Evolutionary conservation across 2,888 invertebrate genomes (phyloP), one percentile per base, ranked within the genome.

Genomic region (Xylocampa areola): DNA sequence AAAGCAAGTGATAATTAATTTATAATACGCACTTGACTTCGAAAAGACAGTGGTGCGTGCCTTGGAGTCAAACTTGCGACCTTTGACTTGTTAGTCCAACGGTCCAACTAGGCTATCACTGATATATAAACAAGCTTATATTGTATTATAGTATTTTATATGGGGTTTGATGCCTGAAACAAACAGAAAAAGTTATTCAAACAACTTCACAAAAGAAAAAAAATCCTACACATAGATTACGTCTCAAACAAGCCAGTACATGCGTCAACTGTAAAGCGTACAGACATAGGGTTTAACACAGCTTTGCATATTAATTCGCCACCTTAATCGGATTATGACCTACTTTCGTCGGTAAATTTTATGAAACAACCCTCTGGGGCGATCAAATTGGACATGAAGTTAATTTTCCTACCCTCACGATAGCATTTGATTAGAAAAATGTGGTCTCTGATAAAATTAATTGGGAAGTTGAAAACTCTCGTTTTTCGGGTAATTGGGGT

Each of bases 241-340:
- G 10, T 8, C 14, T 29, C 10, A n/a, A 19, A 25, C 1, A 43
- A 33, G 16, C 35, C 17, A 21, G 4, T 17, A 27, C 13, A 23
- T n/a, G 39, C n/a, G 21, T 57, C 21, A 36, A 21, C 25, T 27
- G 35, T 11, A 14, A 23, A 36, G n/a, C 50, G 51, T 59, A 58
- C 62, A 77, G 66, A 80, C 78, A 79, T 74, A 77, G 76, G n/a
- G 73, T 73, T 73, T 72, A 73, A 69, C 63, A 73, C 61, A 66
- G 78, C 76, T 83, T 82, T 83, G 77, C 82, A 84, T 85, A 84
- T 81, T 76, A 73, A 77, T 74, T 73, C 67, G 55, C 55, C 63
- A 60, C 71, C 59, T 62, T 73, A 84, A 81, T 81, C 73, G 73
- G 77, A 81, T 86, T 81, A 83, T 58, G 47, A 32, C 59, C 44